Evolutionary conservation across 1,140 invertebrate species (phyloP).

Genomic region (Leptinotarsa defecta): DNA sequence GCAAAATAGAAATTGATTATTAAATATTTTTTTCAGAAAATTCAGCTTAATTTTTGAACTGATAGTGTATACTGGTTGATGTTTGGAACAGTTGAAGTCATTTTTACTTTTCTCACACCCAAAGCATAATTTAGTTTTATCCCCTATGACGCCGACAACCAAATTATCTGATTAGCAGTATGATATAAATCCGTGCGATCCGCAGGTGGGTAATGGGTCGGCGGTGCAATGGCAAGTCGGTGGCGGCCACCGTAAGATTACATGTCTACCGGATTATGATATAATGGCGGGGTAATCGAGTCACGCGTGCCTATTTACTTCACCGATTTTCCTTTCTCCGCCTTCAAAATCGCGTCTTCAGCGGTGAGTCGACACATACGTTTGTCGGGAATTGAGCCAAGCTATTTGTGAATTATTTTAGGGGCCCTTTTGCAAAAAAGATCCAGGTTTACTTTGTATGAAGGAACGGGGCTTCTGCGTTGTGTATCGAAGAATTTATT

Average conservation of each 20-base stretch:
- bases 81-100: too few species aligned
- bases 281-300: conserved; percentile 50
- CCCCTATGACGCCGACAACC: too few species aligned
- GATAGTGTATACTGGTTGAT: too few species aligned
- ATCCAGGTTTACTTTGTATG: too few species aligned
- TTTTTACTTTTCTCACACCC: too few species aligned
- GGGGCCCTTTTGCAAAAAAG: not conserved
- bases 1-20: too few species aligned
- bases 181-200: conserved; percentile 19
- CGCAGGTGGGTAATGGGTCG: conserved; percentile 29
- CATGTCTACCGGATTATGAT: conserved; percentile 51
- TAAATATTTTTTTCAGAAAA: too few species aligned
- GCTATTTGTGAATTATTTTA: not conserved
- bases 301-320: conserved; percentile 45
- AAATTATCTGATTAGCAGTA: not conserved
- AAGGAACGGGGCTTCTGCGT: too few species aligned
- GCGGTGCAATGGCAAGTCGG: conserved; percentile 10
- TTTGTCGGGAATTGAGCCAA: not conserved
- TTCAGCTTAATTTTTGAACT: too few species aligned
- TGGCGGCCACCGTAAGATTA: conserved; percentile 48
- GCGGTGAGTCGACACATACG: not conserved
- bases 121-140: too few species aligned
- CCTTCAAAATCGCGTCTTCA: not conserved
- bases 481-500: too few species aligned
- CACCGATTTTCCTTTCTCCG: not conserved